A percentile compares a stretch with the other conserved stretches of the same genome.
phyloP scores from a whole-genome alignment of 1,140 invertebrate species.

The Wiebesia pumilae region DNA sequence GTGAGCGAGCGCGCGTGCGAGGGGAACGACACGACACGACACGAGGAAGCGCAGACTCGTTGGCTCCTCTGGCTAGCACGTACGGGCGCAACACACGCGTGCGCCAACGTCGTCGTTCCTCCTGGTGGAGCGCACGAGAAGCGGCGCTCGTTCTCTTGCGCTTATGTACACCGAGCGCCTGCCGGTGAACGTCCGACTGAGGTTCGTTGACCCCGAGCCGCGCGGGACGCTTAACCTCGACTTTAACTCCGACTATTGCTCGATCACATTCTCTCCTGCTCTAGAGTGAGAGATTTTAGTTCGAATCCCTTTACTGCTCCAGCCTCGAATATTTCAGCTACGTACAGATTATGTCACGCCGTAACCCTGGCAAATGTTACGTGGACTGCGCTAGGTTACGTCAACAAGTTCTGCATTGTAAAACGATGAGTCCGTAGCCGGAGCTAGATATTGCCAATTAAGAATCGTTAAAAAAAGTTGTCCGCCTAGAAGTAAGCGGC shows the following conservation, averaged over 20 bases:
- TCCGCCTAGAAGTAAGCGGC: no score
- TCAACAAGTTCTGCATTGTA: neutral
- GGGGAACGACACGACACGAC: neutral
- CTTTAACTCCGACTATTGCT: constrained; percentile 38
- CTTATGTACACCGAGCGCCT: constrained; percentile 49
- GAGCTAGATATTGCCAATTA: neutral
- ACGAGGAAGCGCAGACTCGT: neutral
- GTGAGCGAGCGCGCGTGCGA: no score
- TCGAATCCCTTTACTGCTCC: neutral
- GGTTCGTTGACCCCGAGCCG: constrained; percentile 69
- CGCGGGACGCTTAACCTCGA: constrained; percentile 59
- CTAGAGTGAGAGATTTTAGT: neutral
- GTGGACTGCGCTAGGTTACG: neutral
- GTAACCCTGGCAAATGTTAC: neutral
- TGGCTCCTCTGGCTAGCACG: no score
- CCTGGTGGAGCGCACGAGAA: constrained; percentile 48
- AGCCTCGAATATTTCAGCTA: neutral
- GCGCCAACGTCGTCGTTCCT: constrained; percentile 25
- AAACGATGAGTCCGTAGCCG: neutral
- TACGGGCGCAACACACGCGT: neutral
- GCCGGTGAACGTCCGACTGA: constrained; percentile 73
- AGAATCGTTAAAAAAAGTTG: neutral
- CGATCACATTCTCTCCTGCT: constrained; percentile 3
- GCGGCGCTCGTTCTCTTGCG: neutral
- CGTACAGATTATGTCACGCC: neutral